Percentiles rank a stretch among this genome's conserved stretches.
Evolutionary conservation across 1,140 invertebrate genomes (phyloP).

Genomic region (Dryas iulia): DNA sequence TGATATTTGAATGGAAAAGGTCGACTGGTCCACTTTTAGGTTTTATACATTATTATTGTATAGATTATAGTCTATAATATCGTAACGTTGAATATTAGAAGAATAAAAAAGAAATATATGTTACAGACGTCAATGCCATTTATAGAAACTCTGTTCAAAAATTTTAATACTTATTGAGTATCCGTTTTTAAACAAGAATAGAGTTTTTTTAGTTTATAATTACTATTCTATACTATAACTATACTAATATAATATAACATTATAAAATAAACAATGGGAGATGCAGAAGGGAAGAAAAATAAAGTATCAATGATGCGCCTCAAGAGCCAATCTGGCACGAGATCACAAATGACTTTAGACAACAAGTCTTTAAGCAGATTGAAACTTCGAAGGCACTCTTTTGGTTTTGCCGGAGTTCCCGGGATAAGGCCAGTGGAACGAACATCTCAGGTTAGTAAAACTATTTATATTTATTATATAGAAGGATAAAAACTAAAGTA

Average conservation of each 20-base stretch:
- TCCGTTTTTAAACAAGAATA: too few relatives aligned
- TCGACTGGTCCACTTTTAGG: not conserved
- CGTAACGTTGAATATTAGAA: not conserved
- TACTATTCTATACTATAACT: too few relatives aligned
- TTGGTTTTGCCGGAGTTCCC: conserved; percentile 55
- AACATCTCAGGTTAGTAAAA: conserved; percentile 51
- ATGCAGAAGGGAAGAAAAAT: conserved; percentile 37
- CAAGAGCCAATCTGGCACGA: conserved; percentile 37
- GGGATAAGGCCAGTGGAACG: conserved; percentile 56
- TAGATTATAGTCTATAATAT: not conserved
- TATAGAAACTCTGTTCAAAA: not conserved
- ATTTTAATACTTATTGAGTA: not conserved
- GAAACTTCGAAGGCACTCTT: conserved; percentile 51
- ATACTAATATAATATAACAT: too few relatives aligned
- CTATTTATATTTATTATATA: too few relatives aligned
- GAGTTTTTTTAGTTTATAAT: not conserved
- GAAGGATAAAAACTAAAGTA: too few relatives aligned
- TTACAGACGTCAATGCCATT: not conserved
- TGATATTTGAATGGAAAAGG: conserved; percentile 2
- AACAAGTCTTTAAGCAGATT: conserved; percentile 53
- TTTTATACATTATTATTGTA: not conserved
- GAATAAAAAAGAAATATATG: not conserved
- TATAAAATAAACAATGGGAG: conserved; percentile 30
- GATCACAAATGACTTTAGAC: conserved; percentile 35
- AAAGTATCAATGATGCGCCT: conserved; percentile 46